phyloP scores from a whole-genome alignment of 2,113 vertebrate species.

The Scytalopus superciliaris region DNA sequence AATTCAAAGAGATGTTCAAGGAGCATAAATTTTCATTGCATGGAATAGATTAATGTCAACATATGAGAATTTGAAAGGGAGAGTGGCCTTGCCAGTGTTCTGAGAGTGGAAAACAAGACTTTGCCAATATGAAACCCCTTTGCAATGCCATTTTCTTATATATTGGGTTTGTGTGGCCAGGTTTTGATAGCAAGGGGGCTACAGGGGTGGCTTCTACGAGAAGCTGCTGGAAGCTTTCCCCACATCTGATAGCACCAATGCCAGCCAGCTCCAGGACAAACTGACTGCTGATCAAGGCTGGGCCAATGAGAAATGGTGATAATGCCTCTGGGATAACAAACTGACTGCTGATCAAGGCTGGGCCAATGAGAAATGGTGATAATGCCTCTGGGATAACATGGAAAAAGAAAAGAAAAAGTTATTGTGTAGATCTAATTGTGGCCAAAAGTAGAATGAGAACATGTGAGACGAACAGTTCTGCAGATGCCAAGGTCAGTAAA shows the following conservation, averaged over 20 bases:
- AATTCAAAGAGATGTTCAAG: background rate
- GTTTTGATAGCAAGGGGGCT: background rate
- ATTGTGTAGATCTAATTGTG: background rate
- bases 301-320: background rate
- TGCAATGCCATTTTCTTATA: background rate
- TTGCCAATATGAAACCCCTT: background rate
- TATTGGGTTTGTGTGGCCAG: background rate
- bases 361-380: too few species aligned
- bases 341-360: too few species aligned
- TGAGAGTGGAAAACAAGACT: background rate
- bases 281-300: background rate
- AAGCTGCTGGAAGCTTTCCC: background rate
- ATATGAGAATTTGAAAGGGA: background rate
- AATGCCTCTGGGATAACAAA: too few species aligned
- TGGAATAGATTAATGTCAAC: background rate
- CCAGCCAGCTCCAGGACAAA: background rate
- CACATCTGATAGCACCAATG: background rate
- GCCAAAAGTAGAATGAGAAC: background rate
- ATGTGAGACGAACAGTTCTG: background rate
- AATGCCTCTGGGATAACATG: too few species aligned
- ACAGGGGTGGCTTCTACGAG: background rate
- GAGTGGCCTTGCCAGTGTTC: background rate
- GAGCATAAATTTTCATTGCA: background rate
- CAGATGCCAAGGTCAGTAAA: background rate
- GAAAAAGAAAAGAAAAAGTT: too few species aligned